Evolutionary conservation across 1,140 invertebrate species (phyloP).

Genomic region (Solenopsis invicta): DNA sequence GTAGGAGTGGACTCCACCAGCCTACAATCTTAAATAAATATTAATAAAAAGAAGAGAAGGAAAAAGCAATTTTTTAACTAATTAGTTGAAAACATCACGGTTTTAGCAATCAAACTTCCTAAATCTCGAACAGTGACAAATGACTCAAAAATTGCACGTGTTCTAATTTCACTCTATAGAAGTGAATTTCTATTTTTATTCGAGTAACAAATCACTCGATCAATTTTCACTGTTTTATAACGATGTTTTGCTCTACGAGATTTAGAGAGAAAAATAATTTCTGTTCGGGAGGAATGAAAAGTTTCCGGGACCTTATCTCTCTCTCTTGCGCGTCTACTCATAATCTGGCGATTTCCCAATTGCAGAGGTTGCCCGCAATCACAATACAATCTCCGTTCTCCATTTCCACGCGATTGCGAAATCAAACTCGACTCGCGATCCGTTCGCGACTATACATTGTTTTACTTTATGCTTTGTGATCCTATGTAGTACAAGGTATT

Average conservation of each 20-base stretch:
- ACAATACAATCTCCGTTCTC: slow-evolving; percentile 15
- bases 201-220: no score
- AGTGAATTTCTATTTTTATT: no score
- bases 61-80: background rate
- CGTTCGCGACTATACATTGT: slow-evolving; percentile 9
- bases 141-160: no score
- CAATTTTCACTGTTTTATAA: no score
- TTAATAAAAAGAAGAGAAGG: no score
- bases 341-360: background rate
- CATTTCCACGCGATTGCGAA: slow-evolving; percentile 17
- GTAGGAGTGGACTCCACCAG: background rate
- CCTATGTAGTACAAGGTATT: slow-evolving; percentile 29
- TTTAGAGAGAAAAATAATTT: background rate
- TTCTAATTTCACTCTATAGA: no score
- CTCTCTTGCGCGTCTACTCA: background rate
- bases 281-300: background rate
- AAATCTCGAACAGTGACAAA: no score
- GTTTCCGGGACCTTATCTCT: background rate
- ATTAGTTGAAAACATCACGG: background rate
- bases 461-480: background rate
- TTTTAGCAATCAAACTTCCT: background rate
- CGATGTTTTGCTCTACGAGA: no score
- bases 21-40: background rate
- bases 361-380: background rate
- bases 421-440: background rate